phyloP scores from a whole-genome alignment of 2,888 invertebrate species.

The Meliscaeva auricollis region DNA sequence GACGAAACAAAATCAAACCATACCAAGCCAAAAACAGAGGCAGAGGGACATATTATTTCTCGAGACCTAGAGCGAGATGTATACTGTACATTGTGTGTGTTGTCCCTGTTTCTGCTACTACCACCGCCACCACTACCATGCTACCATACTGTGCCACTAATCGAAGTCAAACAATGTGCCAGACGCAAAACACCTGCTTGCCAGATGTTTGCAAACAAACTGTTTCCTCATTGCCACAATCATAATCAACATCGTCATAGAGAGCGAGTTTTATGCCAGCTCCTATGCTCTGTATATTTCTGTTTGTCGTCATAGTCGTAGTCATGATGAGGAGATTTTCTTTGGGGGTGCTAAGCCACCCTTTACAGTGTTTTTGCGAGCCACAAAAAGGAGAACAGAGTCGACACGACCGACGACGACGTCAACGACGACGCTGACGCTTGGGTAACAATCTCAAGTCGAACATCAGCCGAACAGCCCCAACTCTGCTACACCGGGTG shows the following conservation, averaged over 20 bases:
- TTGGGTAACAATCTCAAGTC: constrained; percentile 42
- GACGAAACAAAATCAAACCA: constrained; percentile 52
- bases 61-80: constrained; percentile 15
- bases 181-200: constrained; percentile 73
- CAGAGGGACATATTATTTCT: background rate
- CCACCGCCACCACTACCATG: constrained; percentile 1
- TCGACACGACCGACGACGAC: background rate
- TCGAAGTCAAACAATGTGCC: constrained; percentile 74
- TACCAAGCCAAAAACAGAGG: constrained; percentile 5
- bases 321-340: constrained; percentile 23
- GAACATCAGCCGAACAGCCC: constrained; percentile 26
- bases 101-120: constrained; percentile 18
- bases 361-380: background rate
- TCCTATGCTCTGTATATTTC: background rate
- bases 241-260: constrained; percentile 66
- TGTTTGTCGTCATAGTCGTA: background rate
- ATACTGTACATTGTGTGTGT: background rate
- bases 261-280: background rate
- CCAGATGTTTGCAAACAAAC: constrained; percentile 76
- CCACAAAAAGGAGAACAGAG: constrained; percentile 27
- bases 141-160: constrained; percentile 49
- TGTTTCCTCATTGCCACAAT: constrained; percentile 70
- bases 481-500: constrained; percentile 61
- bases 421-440: constrained; percentile 4
- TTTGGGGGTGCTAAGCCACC: constrained; percentile 20